Evolutionary conservation across 2,113 vertebrate genomes (phyloP).

Genomic region (Phaethornis superciliosus): DNA sequence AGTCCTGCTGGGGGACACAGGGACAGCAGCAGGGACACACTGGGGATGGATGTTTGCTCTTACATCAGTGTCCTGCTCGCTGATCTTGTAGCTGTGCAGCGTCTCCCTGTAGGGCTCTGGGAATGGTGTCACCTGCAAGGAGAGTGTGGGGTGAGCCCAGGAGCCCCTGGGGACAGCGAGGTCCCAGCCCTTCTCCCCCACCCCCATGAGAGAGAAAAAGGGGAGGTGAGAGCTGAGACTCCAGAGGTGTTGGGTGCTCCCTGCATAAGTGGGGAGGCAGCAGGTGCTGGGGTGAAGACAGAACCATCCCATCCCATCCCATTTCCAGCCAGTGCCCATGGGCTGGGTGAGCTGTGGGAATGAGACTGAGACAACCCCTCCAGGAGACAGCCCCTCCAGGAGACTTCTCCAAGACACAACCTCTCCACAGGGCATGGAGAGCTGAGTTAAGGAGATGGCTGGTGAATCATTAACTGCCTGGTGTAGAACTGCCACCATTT

Average conservation of each 20-base stretch:
- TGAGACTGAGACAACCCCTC: not conserved
- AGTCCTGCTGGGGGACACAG: not conserved
- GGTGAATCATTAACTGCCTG: not conserved
- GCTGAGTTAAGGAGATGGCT: not conserved
- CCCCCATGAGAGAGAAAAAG: not conserved
- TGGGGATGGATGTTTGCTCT: conserved; percentile 57
- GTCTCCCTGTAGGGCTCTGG: conserved; percentile 88
- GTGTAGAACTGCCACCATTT: not conserved
- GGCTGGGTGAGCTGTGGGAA: not conserved
- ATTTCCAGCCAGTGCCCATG: not conserved
- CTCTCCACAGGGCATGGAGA: not conserved
- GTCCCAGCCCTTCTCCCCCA: not conserved
- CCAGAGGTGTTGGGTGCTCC: fast-evolving
- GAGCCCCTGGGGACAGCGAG: not conserved
- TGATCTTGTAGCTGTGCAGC: conserved; percentile 88
- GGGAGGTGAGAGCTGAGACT: fast-evolving
- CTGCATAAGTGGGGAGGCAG: fast-evolving
- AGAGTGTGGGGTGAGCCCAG: not conserved
- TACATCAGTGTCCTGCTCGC: conserved; percentile 95
- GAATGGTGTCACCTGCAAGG: conserved; percentile 87
- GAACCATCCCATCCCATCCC: not conserved
- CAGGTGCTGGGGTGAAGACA: fast-evolving
- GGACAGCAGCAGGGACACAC: not conserved
- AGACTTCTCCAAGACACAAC: too few species aligned
- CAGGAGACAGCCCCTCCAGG: not conserved